Conservation (phyloP, 2,797 vertebrate species). For the Danio aesculapii region DNA sequence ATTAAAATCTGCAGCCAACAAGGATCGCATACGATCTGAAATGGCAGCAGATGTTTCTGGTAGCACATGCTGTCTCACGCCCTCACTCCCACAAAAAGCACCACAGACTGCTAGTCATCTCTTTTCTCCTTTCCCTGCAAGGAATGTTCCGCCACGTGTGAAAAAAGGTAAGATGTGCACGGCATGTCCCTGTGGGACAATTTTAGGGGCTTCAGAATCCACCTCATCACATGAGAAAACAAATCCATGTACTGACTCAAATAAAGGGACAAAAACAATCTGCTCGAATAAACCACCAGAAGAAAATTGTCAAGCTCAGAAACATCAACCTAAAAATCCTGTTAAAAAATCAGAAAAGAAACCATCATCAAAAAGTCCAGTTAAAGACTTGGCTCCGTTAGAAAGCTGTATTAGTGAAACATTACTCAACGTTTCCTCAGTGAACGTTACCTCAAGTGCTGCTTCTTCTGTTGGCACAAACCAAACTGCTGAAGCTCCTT, state of each 20-base stretch:
- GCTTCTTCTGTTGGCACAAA: neutral
- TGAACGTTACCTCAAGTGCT: neutral
- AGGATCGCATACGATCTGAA: slow-evolving; percentile 11
- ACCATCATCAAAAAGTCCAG: neutral
- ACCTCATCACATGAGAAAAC: slow-evolving; percentile 40
- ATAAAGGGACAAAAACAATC: neutral
- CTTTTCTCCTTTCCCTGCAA: neutral
- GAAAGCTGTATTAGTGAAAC: neutral
- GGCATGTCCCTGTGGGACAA: slow-evolving; percentile 72
- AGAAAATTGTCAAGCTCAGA: neutral
- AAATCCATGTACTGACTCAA: neutral
- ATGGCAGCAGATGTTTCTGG: neutral
- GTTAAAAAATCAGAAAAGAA: neutral
- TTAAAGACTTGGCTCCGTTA: neutral
- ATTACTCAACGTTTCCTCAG: neutral
- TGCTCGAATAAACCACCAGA: neutral
- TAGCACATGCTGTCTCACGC: neutral
- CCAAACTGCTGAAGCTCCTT: neutral
- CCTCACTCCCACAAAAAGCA: neutral
- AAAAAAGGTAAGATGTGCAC: slow-evolving; percentile 54
- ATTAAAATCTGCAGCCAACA: neutral
- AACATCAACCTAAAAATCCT: neutral
- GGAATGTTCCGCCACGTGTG: slow-evolving; percentile 35
- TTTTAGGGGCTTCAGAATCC: slow-evolving; percentile 22
- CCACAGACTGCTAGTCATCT: slow-evolving; percentile 2